Conservation (phyloP, 2,888 invertebrate genomes). For the Ormyrus rosae region DNA sequence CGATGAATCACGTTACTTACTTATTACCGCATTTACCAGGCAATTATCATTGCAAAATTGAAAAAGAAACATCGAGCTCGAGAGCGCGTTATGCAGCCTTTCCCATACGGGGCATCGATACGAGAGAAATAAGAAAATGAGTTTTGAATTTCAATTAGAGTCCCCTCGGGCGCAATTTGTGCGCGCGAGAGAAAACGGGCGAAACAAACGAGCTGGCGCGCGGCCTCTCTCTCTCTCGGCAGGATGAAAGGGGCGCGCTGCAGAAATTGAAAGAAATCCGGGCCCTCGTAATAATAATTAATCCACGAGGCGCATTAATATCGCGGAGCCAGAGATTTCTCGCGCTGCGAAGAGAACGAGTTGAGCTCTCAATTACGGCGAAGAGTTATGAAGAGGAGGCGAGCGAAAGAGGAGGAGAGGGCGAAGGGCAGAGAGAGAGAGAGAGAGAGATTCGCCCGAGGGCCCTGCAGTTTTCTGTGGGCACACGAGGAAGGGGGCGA, state of each 20-base stretch:
- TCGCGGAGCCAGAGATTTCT: conserved; percentile 54
- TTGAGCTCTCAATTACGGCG: conserved; percentile 74
- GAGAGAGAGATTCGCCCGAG: neutral
- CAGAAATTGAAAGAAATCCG: conserved; percentile 73
- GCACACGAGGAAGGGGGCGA: neutral
- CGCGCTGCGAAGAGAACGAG: conserved; percentile 53
- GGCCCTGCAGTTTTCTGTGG: neutral
- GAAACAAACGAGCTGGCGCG: conserved; percentile 12
- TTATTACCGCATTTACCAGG: too few species aligned
- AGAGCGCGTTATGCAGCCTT: too few species aligned
- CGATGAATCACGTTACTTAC: too few species aligned
- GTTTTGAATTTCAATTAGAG: conserved; percentile 35
- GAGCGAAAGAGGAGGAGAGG: conserved; percentile 15
- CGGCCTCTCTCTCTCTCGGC: conserved; percentile 10
- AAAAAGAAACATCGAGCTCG: too few species aligned
- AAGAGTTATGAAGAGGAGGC: conserved; percentile 68
- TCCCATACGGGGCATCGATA: too few species aligned
- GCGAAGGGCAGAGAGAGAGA: conserved; percentile 17
- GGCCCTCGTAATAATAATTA: conserved; percentile 73
- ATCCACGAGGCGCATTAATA: conserved; percentile 72
- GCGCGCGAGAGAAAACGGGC: neutral
- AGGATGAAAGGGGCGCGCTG: conserved; percentile 42
- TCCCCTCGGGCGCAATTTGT: conserved; percentile 26
- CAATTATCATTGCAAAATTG: too few species aligned
- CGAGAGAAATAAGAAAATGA: neutral